Conservation (phyloP, 2,797 vertebrate genomes). For the Hyperoplus immaculatus region DNA sequence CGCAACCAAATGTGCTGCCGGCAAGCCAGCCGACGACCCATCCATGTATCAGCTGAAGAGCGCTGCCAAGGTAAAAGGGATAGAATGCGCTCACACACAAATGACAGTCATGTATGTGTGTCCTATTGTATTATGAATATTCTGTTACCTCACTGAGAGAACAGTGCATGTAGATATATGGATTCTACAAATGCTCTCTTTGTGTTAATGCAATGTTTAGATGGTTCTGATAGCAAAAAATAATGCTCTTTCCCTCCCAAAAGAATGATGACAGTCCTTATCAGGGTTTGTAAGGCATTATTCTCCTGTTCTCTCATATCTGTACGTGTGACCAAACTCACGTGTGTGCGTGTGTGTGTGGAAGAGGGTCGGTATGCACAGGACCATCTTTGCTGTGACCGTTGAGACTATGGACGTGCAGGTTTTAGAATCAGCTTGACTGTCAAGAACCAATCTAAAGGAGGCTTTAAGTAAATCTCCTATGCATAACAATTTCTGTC, state of each 20-base stretch:
- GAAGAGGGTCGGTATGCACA: constrained; percentile 2
- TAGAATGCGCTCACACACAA: neutral
- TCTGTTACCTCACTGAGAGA: constrained; percentile 10
- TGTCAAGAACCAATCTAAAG: neutral
- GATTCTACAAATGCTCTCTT: constrained; percentile 32
- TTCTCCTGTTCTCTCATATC: constrained; percentile 43
- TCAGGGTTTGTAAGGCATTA: constrained; percentile 32
- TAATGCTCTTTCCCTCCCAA: constrained; percentile 8
- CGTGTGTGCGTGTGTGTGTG: constrained; percentile 7
- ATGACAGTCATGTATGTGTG: constrained; percentile 15
- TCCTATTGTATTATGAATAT: constrained; percentile 24
- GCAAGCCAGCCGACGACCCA: constrained; percentile 95
- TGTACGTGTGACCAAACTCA: constrained; percentile 37
- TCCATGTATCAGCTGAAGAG: constrained; percentile 99
- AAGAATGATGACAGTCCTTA: constrained; percentile 43
- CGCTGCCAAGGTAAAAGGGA: constrained; percentile 92
- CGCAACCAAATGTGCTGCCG: constrained; percentile 97
- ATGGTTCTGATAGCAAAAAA: constrained; percentile 14
- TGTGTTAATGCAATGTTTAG: constrained; percentile 32
- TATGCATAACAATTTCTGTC: neutral
- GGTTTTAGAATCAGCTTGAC: neutral
- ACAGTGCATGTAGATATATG: constrained; percentile 22
- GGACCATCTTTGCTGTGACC: constrained; percentile 16
- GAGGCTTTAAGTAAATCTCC: neutral
- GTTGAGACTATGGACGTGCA: neutral